phyloP scores from a whole-genome alignment of 2,888 invertebrate species.

The Lymantria dispar region DNA sequence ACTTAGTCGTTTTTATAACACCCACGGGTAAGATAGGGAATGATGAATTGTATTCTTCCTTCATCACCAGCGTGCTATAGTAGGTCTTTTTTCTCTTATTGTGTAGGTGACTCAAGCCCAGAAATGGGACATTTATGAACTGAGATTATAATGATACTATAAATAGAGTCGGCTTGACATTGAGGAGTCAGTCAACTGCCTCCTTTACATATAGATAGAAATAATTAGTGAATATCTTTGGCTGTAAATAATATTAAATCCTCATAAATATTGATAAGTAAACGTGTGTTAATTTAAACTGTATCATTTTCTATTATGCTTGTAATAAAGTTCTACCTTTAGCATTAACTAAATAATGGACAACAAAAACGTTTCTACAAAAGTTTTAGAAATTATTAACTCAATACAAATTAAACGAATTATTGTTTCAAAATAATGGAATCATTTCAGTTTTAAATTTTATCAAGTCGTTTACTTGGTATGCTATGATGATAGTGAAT shows the following conservation, averaged over 20 bases:
- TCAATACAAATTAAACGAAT: constrained; percentile 63
- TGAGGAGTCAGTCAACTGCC: no score
- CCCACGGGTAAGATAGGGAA: no score
- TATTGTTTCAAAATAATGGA: constrained; percentile 58
- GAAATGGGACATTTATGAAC: no score
- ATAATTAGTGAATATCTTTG: background rate
- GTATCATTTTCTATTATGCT: constrained; percentile 48
- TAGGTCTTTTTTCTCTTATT: no score
- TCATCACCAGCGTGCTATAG: no score
- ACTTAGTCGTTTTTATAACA: no score
- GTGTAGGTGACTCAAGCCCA: no score
- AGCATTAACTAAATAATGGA: constrained; percentile 54
- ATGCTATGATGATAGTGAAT: background rate
- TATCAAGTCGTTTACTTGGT: background rate
- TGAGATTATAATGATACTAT: no score
- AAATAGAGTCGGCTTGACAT: no score
- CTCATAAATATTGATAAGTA: constrained; percentile 29
- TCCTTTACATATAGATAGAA: no score
- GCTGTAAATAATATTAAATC: constrained; percentile 24
- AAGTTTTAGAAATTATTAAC: constrained; percentile 56
- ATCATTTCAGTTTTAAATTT: constrained; percentile 50
- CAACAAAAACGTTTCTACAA: constrained; percentile 44
- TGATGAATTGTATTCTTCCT: no score
- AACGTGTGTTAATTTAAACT: constrained; percentile 39
- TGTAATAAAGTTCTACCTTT: constrained; percentile 27